Evolutionary conservation across 2,797 vertebrate genomes (phyloP), one percentile per base, ranked within the genome.

Genomic region (Macroramphosus scolopax): DNA sequence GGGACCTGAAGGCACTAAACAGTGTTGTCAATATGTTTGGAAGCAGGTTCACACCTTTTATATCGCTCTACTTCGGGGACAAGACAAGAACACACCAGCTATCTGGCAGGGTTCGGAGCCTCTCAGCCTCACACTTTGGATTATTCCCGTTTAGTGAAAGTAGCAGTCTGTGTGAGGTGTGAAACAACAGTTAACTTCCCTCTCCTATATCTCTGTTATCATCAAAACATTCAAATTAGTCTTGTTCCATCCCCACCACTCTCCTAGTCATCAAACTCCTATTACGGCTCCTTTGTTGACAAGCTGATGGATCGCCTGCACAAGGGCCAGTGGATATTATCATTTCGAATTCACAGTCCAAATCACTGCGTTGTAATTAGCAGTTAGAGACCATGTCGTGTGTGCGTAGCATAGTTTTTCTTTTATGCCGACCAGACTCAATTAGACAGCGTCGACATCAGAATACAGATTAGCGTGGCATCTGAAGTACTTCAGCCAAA

Each of bases 301-400:
- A 75, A 63, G 40, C 25, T 78, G 79, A 84, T 73, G 76, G 68
- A 80, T 70, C 26, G 57, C 54, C 46, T 12, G 29, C 50, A 48
- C 64, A 62, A 49, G 48, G 63, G 58, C 49, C 56, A 72, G 56
- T 38, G 53, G 79, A 73, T 74, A 81, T 65, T 12, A 68, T 72
- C 40, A 61, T 70, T 78, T 63, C 63, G 44, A 50, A 71, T 80
- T 78, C 74, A 53, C 30, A 48, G 60, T 51, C 47, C 31, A 58
- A 80, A 78, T 68, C 48, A 50, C 58, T 8, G 53, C 8, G 5
- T 68, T 20, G 49, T 75, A 77, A 86, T 85, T 83, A 83, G 68
- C 60, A 37, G 43, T 75, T 71, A 59, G 62, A 13, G 7, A 63
- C 63, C 49, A n/a, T 26, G 57, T 42, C 30, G 46, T 64, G 55